Conservation (phyloP, 1,140 invertebrate species). For the Bombus impatiens region DNA sequence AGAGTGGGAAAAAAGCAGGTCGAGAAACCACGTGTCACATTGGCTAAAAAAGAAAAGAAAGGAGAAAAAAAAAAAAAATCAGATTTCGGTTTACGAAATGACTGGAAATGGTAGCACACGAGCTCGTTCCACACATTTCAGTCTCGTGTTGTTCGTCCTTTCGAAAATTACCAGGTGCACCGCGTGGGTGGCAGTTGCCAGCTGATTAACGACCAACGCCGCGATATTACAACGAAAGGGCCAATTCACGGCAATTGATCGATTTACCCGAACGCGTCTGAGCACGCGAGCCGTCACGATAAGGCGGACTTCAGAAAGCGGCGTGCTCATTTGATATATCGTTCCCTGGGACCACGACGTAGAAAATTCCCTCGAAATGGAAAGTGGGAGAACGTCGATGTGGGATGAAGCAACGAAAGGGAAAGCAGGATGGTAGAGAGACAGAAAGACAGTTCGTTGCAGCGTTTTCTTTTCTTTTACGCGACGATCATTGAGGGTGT, state of each 20-base stretch:
- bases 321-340: constrained; percentile 8
- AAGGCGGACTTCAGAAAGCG: constrained; percentile 18
- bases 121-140: no score
- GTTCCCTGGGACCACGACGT: not conserved
- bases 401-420: not conserved
- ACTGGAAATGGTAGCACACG: no score
- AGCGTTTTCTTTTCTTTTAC: not conserved
- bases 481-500: not conserved
- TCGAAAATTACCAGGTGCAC: constrained; percentile 6
- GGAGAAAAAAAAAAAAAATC: not conserved
- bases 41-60: not conserved
- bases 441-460: not conserved
- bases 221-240: constrained; percentile 44
- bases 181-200: constrained; percentile 32
- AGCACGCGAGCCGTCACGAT: constrained; percentile 45
- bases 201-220: constrained; percentile 40
- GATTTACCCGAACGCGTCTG: constrained; percentile 45
- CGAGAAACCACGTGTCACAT: not conserved
- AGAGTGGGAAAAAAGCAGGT: not conserved
- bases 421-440: not conserved
- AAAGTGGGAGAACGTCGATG: constrained; percentile 15
- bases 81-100: not conserved
- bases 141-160: not conserved
- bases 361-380: constrained; percentile 33
- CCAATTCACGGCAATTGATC: constrained; percentile 49